A percentile compares a stretch with the other conserved stretches of the same genome.
These are phyloP conservation scores for Lepidothrix coronata DNA, from an alignment of 2,113 vertebrate species.

Conservation along the genomic window DNA sequence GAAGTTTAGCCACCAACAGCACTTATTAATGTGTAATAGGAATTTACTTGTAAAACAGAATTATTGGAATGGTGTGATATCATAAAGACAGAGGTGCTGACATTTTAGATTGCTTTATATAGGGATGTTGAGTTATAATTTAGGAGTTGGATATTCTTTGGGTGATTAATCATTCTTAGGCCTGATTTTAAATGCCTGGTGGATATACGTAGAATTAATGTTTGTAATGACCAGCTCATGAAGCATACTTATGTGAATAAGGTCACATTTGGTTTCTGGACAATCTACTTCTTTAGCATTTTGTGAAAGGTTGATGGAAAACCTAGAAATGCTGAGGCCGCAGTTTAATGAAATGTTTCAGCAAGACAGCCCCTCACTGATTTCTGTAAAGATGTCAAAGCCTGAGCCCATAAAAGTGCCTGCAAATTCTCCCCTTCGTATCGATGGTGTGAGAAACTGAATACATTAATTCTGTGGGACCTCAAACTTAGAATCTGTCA, in stretches of 20 bases:
- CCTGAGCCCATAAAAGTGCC: conserved; percentile 49
- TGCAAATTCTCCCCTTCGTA: conserved; percentile 45
- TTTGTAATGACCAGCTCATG: conserved; percentile 7
- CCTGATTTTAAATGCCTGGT: conserved; percentile 40
- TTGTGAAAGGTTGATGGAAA: not conserved
- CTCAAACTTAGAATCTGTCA: conserved; percentile 74
- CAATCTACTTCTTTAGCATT: not conserved
- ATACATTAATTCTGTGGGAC: conserved; percentile 67
- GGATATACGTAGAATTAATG: conserved; percentile 6
- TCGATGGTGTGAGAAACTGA: conserved; percentile 63
- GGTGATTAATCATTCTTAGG: conserved; percentile 72
- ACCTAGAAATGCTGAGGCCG: not conserved
- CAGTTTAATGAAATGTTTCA: conserved; percentile 42
- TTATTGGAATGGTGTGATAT: conserved; percentile 80
- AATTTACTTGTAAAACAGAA: conserved; percentile 85
- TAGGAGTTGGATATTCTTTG: conserved; percentile 71
- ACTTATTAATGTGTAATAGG: conserved; percentile 84
- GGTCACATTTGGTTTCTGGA: conserved; percentile 32
- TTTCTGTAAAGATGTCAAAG: conserved; percentile 62
- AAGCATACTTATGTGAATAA: not conserved
- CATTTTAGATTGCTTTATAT: conserved; percentile 81
- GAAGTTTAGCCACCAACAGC: conserved; percentile 81
- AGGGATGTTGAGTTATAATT: conserved; percentile 73
- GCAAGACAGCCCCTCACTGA: conserved; percentile 20
- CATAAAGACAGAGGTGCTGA: conserved; percentile 83